phyloP scores from a whole-genome alignment of 2,113 vertebrate species.

The Hippocampus zosterae region DNA sequence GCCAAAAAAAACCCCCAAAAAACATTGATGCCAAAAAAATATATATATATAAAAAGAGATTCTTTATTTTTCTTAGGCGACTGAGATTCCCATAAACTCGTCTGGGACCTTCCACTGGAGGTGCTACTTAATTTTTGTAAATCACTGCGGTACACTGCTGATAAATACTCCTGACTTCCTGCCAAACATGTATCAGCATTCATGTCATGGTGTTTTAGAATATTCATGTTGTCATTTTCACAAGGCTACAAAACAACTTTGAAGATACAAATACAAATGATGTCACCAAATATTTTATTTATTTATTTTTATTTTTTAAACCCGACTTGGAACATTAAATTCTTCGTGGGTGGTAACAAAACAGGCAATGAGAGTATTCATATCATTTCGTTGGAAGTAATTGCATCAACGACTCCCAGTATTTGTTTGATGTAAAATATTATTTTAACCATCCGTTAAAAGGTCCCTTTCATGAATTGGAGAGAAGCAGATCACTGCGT shows the following conservation, averaged over 20 bases:
- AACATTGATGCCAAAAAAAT: too few species aligned
- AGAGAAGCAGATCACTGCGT: conserved; percentile 35
- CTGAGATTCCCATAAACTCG: background rate
- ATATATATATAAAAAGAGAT: too few species aligned
- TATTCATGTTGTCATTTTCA: background rate
- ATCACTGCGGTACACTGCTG: background rate
- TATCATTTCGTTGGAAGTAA: conserved; percentile 16
- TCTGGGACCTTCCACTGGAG: background rate
- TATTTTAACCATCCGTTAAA: conserved; percentile 53
- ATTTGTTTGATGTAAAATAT: conserved; percentile 48
- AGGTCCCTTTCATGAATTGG: conserved; percentile 38
- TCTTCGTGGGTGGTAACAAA: conserved; percentile 30
- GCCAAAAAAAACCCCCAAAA: too few species aligned
- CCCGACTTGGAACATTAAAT: background rate
- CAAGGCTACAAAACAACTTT: background rate
- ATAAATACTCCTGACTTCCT: background rate
- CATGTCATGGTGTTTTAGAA: background rate
- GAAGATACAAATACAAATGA: background rate
- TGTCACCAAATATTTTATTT: background rate
- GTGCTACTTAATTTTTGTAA: background rate
- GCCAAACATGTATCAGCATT: background rate
- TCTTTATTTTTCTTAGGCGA: background rate
- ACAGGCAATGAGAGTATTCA: conserved; percentile 37
- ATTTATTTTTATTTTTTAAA: background rate
- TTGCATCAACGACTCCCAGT: conserved; percentile 31